phyloP scores from a whole-genome alignment of 1,140 invertebrate species.

The Drosophila hydei region DNA sequence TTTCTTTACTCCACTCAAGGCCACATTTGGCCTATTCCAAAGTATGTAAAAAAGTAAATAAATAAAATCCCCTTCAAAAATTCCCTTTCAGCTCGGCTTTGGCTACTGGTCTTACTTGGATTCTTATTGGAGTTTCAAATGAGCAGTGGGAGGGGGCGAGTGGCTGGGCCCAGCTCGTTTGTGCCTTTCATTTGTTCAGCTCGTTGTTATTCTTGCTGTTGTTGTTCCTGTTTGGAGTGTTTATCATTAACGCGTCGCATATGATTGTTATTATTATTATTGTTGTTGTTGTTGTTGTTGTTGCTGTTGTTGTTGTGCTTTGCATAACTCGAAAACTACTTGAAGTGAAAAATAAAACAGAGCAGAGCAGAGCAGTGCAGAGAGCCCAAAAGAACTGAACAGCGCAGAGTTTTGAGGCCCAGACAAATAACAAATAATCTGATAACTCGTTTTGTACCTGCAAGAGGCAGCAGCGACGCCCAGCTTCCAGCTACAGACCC shows the following conservation, averaged over 20 bases:
- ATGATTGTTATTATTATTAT: constrained; percentile 58
- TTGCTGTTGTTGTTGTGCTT: constrained; percentile 66
- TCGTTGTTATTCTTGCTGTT: constrained; percentile 35
- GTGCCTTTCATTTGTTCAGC: constrained; percentile 41
- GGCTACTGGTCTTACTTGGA: constrained; percentile 73
- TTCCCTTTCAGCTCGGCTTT: constrained; percentile 54
- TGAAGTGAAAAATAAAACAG: constrained; percentile 52
- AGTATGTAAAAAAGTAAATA: constrained; percentile 2
- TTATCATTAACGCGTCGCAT: constrained; percentile 69
- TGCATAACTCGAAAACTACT: constrained; percentile 73
- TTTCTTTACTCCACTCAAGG: not conserved
- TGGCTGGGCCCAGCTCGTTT: constrained; percentile 1
- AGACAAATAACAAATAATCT: constrained; percentile 82
- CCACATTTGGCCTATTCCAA: constrained; percentile 2
- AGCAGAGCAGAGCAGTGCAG: constrained; percentile 34
- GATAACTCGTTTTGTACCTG: constrained; percentile 83
- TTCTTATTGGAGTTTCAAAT: constrained; percentile 14
- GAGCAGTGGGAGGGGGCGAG: not conserved
- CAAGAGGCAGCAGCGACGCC: constrained; percentile 25
- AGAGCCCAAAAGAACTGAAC: constrained; percentile 25
- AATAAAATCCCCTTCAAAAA: too few relatives aligned
- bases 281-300: constrained; percentile 44
- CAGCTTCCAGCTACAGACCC: constrained; percentile 2
- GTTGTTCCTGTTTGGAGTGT: constrained; percentile 60
- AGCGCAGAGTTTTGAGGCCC: constrained; percentile 46